Percentiles rank a stretch among this genome's conserved stretches.
Evolutionary conservation across 2,888 invertebrate species (phyloP).

Genomic region (Tenthredo amoena): DNA sequence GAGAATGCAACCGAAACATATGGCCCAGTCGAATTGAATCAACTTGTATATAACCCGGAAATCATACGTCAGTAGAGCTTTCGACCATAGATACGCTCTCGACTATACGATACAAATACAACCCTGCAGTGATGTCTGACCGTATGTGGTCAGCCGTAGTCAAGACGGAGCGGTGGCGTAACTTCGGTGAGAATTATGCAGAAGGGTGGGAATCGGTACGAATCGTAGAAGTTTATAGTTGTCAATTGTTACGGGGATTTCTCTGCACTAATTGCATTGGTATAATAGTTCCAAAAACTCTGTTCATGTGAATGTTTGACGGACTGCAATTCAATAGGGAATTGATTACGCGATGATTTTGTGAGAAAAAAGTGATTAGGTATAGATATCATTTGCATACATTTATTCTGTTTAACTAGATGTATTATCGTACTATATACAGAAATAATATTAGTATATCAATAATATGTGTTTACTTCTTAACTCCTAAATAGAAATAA

Average conservation of each 20-base stretch:
- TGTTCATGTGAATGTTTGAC: no score
- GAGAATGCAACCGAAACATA: no score
- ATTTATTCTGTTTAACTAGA: neutral
- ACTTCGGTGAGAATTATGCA: neutral
- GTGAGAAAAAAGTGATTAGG: neutral
- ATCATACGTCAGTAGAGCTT: neutral
- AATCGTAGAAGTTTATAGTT: conserved; percentile 7
- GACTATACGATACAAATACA: neutral
- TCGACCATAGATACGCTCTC: no score
- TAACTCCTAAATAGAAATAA: conserved; percentile 10
- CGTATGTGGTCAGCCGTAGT: neutral
- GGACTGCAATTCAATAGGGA: no score
- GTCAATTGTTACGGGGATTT: no score
- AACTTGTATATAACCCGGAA: no score
- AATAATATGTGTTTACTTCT: neutral
- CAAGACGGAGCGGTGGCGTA: neutral
- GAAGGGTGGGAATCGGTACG: neutral
- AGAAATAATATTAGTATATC: conserved; percentile 21
- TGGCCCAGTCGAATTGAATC: no score
- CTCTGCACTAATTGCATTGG: no score
- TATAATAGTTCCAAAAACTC: no score
- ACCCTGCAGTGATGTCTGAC: neutral
- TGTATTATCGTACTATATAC: conserved; percentile 11
- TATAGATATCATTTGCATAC: neutral
- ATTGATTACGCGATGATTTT: neutral